Evolutionary conservation across 1,140 invertebrate species (phyloP).

Genomic region (Cydia fagiglandana): DNA sequence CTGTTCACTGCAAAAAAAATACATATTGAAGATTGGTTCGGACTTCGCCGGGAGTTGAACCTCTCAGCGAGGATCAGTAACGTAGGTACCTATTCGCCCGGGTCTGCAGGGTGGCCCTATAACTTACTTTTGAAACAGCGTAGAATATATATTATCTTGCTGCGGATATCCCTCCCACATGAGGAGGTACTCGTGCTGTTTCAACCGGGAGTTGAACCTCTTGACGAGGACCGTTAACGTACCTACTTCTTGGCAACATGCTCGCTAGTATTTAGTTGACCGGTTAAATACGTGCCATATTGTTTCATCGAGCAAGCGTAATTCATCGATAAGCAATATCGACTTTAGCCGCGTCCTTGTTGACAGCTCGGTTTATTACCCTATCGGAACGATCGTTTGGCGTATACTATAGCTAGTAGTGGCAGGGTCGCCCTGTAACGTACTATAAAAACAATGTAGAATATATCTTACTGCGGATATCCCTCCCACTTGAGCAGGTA

Average conservation of each 20-base stretch:
- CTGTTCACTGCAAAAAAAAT: constrained; percentile 79
- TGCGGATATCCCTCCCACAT: constrained; percentile 90
- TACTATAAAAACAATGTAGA: neutral
- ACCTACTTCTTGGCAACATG: constrained; percentile 78
- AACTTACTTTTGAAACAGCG: no score
- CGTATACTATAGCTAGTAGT: no score
- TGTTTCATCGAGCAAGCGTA: no score
- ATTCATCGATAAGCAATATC: no score
- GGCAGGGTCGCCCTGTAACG: constrained; percentile 58
- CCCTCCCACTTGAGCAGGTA: constrained; percentile 92
- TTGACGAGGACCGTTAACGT: constrained; percentile 82
- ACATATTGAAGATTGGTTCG: neutral
- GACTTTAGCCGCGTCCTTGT: no score
- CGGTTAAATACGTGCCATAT: no score
- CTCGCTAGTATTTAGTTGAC: constrained; percentile 81
- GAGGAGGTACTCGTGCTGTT: constrained; percentile 87
- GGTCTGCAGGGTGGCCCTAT: constrained; percentile 65
- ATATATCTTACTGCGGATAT: constrained; percentile 82
- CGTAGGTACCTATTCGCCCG: no score
- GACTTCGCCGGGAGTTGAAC: no score
- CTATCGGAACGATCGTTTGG: no score
- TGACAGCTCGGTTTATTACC: no score
- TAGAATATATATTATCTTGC: constrained; percentile 79
- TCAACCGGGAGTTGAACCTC: constrained; percentile 85
- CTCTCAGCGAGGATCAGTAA: no score